Evolutionary conservation across 2,113 vertebrate species (phyloP).

Genomic region (Psammodynastes pulverulentus): DNA sequence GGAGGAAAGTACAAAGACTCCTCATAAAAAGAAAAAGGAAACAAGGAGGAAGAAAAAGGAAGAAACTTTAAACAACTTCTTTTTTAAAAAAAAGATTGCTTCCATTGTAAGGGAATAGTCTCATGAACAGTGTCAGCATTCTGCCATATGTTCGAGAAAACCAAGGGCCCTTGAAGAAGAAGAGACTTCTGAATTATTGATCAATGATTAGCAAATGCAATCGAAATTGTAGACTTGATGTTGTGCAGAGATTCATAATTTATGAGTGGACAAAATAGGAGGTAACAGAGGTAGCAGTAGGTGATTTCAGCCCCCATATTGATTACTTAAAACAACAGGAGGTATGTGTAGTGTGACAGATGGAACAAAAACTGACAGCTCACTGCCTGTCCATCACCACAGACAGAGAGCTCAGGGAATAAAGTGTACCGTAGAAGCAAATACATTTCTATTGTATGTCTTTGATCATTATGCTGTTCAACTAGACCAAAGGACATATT

Average conservation of each 20-base stretch:
- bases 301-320: conserved; percentile 94
- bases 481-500: conserved; percentile 74
- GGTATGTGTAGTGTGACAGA: conserved; percentile 90
- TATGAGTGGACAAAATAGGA: conserved; percentile 97
- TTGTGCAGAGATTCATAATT: conserved; percentile 93
- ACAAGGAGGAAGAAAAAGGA: conserved; percentile 25
- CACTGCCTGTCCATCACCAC: conserved; percentile 70
- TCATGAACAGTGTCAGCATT: conserved; percentile 72
- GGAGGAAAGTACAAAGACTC: conserved; percentile 50
- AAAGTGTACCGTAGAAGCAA: conserved; percentile 65
- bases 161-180: conserved; percentile 85
- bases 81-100: conserved; percentile 35
- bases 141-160: conserved; percentile 90
- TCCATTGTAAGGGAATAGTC: conserved; percentile 75
- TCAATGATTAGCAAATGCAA: conserved; percentile 98
- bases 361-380: conserved; percentile 80
- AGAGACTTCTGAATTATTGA: conserved; percentile 95
- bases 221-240: conserved; percentile 95
- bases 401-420: conserved; percentile 61
- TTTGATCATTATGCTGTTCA: conserved; percentile 75
- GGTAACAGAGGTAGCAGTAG: conserved; percentile 86
- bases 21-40: conserved; percentile 9
- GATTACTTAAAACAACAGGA: conserved; percentile 96
- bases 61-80: conserved; percentile 72
- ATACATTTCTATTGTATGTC: conserved; percentile 72